These are phyloP conservation scores for Mesitornis unicolor DNA, from an alignment of 2,113 vertebrate species.

Conservation along the genomic window DNA sequence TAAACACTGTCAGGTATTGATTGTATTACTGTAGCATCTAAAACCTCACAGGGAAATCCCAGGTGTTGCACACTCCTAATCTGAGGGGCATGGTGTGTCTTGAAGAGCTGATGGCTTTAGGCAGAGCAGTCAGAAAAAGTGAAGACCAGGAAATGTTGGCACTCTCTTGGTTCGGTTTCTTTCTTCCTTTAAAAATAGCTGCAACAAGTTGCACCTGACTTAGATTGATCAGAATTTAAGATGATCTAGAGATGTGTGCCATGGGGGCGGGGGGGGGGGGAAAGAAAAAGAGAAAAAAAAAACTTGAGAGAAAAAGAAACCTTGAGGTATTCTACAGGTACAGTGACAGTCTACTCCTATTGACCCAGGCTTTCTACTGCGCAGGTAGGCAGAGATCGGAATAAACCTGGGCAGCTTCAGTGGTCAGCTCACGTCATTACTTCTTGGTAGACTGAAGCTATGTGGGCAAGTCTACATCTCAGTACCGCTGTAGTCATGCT, in stretches of 20 bases:
- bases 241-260: background rate
- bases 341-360: background rate
- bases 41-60: background rate
- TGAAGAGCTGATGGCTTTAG: background rate
- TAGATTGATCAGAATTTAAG: background rate
- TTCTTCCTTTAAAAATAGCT: background rate
- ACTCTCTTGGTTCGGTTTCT: background rate
- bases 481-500: fast-evolving
- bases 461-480: fast-evolving
- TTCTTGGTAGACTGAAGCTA: background rate
- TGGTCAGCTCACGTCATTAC: background rate
- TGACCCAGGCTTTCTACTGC: background rate
- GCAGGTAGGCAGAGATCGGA: background rate
- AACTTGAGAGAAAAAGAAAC: no score
- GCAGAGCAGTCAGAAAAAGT: background rate
- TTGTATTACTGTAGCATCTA: background rate
- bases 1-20: background rate
- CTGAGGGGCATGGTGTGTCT: background rate
- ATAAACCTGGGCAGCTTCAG: background rate
- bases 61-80: background rate
- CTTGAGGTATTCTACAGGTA: background rate
- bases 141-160: background rate
- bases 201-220: background rate
- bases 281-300: no score
- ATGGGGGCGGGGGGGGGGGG: no score